Percentiles rank a stretch among this genome's conserved stretches.
Evolutionary conservation across 2,113 vertebrate genomes (phyloP).

Genomic region (Myotis davidii): DNA sequence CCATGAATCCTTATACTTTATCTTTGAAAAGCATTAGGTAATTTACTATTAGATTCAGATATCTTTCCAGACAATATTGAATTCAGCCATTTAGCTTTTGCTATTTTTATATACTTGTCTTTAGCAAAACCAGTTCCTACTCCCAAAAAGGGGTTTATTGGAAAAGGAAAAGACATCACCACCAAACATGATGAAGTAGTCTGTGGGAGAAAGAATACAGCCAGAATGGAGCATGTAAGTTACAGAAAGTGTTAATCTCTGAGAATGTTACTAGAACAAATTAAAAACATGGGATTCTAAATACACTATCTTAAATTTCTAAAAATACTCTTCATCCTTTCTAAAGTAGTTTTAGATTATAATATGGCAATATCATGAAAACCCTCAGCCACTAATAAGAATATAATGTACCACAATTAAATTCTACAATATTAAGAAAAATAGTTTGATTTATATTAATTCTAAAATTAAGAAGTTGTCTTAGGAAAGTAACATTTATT

Average conservation of each 20-base stretch:
- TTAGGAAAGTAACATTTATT: constrained; percentile 33
- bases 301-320: background rate
- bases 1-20: background rate
- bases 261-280: background rate
- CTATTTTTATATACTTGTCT: constrained; percentile 55
- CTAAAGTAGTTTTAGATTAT: background rate
- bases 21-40: background rate
- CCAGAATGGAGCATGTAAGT: constrained; percentile 98
- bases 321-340: background rate
- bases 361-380: background rate
- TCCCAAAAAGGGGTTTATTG: constrained; percentile 93
- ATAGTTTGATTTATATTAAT: constrained; percentile 21
- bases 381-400: background rate
- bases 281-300: constrained; percentile 36
- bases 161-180: constrained; percentile 98
- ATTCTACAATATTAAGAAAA: background rate
- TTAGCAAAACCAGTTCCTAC: constrained; percentile 94
- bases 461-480: constrained; percentile 45
- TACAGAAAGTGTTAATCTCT: background rate
- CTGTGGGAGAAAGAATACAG: constrained; percentile 97
- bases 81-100: constrained; percentile 39
- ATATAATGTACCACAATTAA: constrained; percentile 21
- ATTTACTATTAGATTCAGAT: constrained; percentile 20
- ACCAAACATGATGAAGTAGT: constrained; percentile 96
- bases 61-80: constrained; percentile 26